Conservation (phyloP, 2,797 vertebrate genomes). For the Glyptemys insculpta region DNA sequence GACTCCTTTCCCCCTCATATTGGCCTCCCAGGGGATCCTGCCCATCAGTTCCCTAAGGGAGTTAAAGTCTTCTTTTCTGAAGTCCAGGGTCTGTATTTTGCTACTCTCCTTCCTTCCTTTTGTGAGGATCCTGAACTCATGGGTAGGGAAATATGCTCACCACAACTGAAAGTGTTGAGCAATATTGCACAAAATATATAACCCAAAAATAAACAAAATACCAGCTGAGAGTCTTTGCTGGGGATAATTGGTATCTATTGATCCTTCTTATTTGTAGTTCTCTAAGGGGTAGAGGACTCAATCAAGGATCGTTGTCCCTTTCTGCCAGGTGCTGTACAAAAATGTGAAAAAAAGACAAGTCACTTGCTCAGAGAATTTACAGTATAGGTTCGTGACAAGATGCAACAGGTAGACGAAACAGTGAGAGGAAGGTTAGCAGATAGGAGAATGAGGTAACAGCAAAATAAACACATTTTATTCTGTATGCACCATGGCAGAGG, state of each 20-base stretch:
- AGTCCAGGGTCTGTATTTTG: too few relatives aligned
- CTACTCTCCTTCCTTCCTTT: too few relatives aligned
- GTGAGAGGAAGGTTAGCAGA: not conserved
- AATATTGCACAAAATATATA: too few relatives aligned
- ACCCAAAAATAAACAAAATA: too few relatives aligned
- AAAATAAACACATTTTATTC: not conserved
- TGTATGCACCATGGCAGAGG: not conserved
- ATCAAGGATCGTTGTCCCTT: not conserved
- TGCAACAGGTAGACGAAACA: not conserved
- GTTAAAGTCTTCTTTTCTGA: too few relatives aligned
- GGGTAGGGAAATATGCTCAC: too few relatives aligned
- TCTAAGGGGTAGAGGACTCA: not conserved
- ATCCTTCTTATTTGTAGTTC: not conserved
- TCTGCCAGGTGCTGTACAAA: not conserved
- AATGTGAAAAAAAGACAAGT: not conserved
- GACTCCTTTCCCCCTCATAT: too few relatives aligned
- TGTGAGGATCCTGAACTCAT: too few relatives aligned
- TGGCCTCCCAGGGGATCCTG: too few relatives aligned
- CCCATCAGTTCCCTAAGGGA: too few relatives aligned
- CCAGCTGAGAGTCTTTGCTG: too few relatives aligned
- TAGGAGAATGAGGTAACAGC: not conserved
- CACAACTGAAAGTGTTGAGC: too few relatives aligned
- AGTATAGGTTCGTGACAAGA: not conserved
- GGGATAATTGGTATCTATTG: not conserved
- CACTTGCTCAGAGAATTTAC: not conserved